These are phyloP conservation scores for Sebastes cheni DNA, from an alignment of 2,797 vertebrate species.

Conservation along the genomic window DNA sequence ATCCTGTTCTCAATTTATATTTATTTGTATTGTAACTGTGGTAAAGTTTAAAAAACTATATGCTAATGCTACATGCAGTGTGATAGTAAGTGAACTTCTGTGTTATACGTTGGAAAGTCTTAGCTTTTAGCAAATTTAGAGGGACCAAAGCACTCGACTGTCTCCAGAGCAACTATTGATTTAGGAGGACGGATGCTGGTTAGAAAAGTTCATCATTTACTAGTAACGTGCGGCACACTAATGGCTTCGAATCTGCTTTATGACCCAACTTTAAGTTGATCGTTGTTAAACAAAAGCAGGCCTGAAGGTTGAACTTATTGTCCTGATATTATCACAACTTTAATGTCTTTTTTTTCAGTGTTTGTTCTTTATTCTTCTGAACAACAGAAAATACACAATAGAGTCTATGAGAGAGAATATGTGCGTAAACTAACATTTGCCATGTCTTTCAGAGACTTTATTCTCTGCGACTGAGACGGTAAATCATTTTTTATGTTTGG, in stretches of 20 bases:
- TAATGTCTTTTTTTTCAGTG: not conserved
- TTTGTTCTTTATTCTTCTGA: not conserved
- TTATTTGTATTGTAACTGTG: slow-evolving; percentile 18
- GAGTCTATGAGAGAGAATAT: slow-evolving; percentile 1
- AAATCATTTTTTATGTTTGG: slow-evolving; percentile 26
- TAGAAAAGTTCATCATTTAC: slow-evolving; percentile 80
- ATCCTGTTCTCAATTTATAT: slow-evolving; percentile 3
- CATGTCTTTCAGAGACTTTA: slow-evolving; percentile 5
- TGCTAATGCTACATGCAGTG: slow-evolving; percentile 38
- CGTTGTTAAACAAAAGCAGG: not conserved
- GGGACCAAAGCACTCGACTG: slow-evolving; percentile 59
- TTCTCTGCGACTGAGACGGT: not conserved
- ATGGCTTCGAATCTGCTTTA: slow-evolving; percentile 33
- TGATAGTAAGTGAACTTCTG: slow-evolving; percentile 44
- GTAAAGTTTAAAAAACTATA: slow-evolving; percentile 40
- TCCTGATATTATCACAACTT: not conserved
- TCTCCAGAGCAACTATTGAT: slow-evolving; percentile 78
- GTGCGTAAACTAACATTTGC: not conserved
- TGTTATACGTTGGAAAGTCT: slow-evolving; percentile 45
- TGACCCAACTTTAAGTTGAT: slow-evolving; percentile 29
- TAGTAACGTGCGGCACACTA: slow-evolving; percentile 49
- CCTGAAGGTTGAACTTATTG: not conserved
- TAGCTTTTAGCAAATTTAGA: slow-evolving; percentile 64
- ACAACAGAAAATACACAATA: not conserved
- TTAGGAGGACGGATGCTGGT: slow-evolving; percentile 61